Base-by-base conservation (phyloP, 2,113 vertebrate species). In the Chinchilla lanigera region DNA sequence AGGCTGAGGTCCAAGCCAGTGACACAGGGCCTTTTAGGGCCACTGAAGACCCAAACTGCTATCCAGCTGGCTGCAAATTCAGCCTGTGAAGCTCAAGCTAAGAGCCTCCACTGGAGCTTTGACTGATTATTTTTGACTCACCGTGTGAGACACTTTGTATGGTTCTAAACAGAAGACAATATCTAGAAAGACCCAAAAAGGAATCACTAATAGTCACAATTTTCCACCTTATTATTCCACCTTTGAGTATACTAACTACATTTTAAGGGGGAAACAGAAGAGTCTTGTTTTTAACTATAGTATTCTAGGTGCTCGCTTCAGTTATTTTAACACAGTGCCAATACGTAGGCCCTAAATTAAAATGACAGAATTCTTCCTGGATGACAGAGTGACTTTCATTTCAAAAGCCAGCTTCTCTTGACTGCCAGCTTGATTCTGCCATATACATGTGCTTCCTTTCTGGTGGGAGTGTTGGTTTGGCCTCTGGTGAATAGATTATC, bases 311-410 rank as follows among this genome's bases (percentile, higher is more conserved):
- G 30, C 54, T 82, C 30, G 0, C 90, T 96, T 97, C 83, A 80
- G 77, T 96, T 98, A 78, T 97, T 98, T 94, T 94, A 82, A 97
- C 97, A 94, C 93, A 97, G 89, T 81, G 75, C 83, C 95, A 97
- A 97, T 97, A 96, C 93, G 92, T 96, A 94, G 87, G 86, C 98
- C 96, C 97, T 97, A 98, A 95, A 97, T 98, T 98, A 98, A 97
- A 88, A 0, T 0, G 58, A 89, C 84, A 93, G 69, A 77, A 93
- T 94, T 97, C 94, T 86, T 89, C 97, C 85, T 96, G 84, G 41
- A 92, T 95, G 96, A 83, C 94, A 96, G 87, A 97, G 89, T 93
- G 92, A 80, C 54, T 89, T 92, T 47, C 67, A 94, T 83, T 96
- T 94, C 93, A 97, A 97, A 95, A 92, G 91, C 86, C 35, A 75